Evolutionary conservation across 92 coral and sea anemone genomes (phyloP).

Genomic region (Porites evermanni): DNA sequence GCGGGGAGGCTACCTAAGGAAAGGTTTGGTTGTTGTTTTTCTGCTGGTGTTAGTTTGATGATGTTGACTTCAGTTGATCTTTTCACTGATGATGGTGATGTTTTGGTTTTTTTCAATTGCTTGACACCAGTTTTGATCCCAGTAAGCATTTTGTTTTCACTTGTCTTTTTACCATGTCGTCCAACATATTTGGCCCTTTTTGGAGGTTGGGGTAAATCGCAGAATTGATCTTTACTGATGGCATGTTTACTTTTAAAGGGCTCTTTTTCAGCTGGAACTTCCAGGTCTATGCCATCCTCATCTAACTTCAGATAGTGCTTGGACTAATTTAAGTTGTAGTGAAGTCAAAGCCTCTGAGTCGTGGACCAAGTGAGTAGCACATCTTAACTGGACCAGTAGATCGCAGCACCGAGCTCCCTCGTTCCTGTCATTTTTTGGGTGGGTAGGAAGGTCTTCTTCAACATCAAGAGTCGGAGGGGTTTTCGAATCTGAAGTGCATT

Average conservation of each 20-base stretch:
- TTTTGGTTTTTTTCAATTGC: not conserved
- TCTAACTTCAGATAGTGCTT: not conserved
- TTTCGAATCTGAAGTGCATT: too few species aligned
- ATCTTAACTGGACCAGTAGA: conserved; percentile 24
- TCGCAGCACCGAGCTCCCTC: conserved; percentile 31
- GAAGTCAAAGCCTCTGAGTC: not conserved
- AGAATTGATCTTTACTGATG: not conserved
- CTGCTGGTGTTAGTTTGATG: too few species aligned
- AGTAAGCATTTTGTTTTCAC: conserved; percentile 2
- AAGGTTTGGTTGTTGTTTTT: too few species aligned
- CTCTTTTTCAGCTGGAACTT: not conserved
- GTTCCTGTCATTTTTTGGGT: conserved; percentile 10
- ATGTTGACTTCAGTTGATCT: too few species aligned
- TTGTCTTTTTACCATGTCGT: conserved; percentile 44
- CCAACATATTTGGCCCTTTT: conserved; percentile 27
- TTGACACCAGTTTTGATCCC: conserved; percentile 20
- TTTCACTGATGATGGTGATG: too few species aligned
- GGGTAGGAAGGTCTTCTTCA: too few species aligned
- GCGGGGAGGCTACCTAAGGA: too few species aligned
- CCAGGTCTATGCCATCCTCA: conserved; percentile 48
- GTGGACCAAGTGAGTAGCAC: conserved; percentile 8
- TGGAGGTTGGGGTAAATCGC: conserved; percentile 11
- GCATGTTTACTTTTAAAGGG: not conserved
- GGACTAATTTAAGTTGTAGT: not conserved
- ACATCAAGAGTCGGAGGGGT: too few species aligned